These are phyloP conservation scores for Tupaia chinensis DNA, from an alignment of 2,113 vertebrate species.

Conservation along the genomic window DNA sequence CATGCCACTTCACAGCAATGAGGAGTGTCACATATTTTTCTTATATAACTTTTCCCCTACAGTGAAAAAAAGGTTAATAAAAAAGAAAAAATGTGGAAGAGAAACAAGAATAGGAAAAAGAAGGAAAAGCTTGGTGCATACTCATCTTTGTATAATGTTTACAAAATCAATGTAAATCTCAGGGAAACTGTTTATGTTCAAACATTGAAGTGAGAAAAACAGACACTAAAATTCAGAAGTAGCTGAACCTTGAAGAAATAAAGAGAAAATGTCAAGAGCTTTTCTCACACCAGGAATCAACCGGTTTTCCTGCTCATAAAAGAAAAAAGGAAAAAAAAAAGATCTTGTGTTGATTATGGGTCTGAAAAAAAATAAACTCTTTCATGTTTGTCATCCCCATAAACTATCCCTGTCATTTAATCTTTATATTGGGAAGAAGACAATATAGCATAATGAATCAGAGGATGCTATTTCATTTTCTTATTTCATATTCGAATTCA, in stretches of 20 bases:
- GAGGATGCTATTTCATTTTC: conserved; percentile 69
- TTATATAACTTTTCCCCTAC: not conserved
- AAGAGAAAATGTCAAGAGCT: conserved; percentile 37
- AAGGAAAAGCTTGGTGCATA: not conserved
- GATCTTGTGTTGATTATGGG: conserved; percentile 34
- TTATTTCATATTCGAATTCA: conserved; percentile 72
- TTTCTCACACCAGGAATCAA: not conserved
- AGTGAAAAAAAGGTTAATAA: not conserved
- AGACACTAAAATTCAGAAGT: conserved; percentile 16
- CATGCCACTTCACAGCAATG: not conserved
- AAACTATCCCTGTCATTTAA: conserved; percentile 8
- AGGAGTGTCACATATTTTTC: not conserved
- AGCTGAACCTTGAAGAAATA: not conserved
- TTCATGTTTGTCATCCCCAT: conserved; percentile 12
- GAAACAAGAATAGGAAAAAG: not conserved
- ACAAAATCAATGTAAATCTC: not conserved
- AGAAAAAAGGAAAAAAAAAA: conserved; percentile 9
- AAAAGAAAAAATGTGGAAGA: not conserved
- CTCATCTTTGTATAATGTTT: not conserved
- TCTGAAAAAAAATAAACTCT: not conserved
- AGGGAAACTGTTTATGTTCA: not conserved
- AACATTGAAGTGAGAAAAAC: not conserved
- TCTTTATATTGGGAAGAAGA: conserved; percentile 71
- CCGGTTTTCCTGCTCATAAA: not conserved
- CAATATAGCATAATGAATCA: conserved; percentile 75